Percentiles rank a stretch among this genome's conserved stretches.
These are phyloP conservation scores for Morpho achilles DNA, from an alignment of 2,888 invertebrate species.

Conservation along the genomic window DNA sequence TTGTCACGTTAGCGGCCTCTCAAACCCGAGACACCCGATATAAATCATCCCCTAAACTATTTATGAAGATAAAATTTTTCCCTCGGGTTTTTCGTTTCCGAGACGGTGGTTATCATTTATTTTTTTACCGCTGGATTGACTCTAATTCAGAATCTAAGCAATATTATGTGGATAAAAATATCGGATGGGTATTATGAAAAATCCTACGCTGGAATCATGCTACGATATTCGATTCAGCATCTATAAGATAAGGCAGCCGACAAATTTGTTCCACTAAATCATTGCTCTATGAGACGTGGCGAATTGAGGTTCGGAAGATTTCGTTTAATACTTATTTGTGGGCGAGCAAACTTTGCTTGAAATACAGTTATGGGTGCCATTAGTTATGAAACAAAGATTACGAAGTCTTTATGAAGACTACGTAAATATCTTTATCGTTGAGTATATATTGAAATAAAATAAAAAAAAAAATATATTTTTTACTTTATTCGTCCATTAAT, in stretches of 20 bases:
- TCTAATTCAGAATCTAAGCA: constrained; percentile 26
- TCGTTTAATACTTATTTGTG: constrained; percentile 11
- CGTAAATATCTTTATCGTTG: no score
- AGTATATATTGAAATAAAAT: no score
- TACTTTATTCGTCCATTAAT: no score
- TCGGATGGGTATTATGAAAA: constrained; percentile 30
- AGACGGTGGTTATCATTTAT: constrained; percentile 38
- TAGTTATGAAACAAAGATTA: neutral
- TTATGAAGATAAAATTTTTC: constrained; percentile 47
- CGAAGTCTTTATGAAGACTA: neutral
- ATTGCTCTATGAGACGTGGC: constrained; percentile 40
- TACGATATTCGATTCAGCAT: constrained; percentile 50
- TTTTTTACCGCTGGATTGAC: constrained; percentile 32
- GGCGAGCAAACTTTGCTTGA: neutral
- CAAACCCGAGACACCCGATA: constrained; percentile 38
- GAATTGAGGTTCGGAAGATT: constrained; percentile 39
- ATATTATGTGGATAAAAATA: constrained; percentile 31
- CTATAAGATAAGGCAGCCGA: constrained; percentile 45
- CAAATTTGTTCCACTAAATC: constrained; percentile 54
- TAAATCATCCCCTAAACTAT: constrained; percentile 53
- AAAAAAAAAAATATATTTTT: no score
- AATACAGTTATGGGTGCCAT: neutral
- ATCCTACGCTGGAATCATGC: constrained; percentile 31
- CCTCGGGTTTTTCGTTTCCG: constrained; percentile 36
- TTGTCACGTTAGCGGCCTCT: constrained; percentile 44